Evolutionary conservation across 1,140 invertebrate species (phyloP), one percentile per base, ranked within the genome.

Genomic region (Caenorhabditis tropicalis): DNA sequence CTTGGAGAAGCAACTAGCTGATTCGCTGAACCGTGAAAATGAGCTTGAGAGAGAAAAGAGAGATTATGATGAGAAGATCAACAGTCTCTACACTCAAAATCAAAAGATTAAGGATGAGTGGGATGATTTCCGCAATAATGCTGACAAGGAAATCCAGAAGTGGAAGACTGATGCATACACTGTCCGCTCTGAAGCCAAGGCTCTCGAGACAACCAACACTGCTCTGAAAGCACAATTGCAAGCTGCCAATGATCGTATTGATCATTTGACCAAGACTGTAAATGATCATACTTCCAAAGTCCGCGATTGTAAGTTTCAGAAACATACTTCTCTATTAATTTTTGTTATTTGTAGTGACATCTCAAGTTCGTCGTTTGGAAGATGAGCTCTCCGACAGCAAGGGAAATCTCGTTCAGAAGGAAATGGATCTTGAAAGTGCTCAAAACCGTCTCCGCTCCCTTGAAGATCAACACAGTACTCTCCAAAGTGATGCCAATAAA

Each of bases 91-190:
- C 27, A 49, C 46, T 2, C 83, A 87, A 65, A 91, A 91, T 79
- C 89, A 90, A 43, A 91, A 91, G 81, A 70, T 91, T 12, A 83
- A 86, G 24, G 90, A 91, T 65, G 90, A 91, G 81, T 79, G 90
- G 60, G 89, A 91, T 74, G 90, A 91, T 46, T 60, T 85, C 24
- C 84, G 88, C 33, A 91, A 48, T 33, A 88, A 90, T 36, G 51
- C 89, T 19, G 90, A 90, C 33, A 91, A 91, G 87, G 89, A 90
- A 85, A 87, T 90, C 19, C 90, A 91, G 87, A 91, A 89, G 56
- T 91, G 90, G 90, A 91, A 91, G 80, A 89, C 87, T n/a, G 90
- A 91, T 33, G 85, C 88, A 1, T 91, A 87, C 85, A 79, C 88
- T 15, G 87, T 86, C 24, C 82, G 89, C 10, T 90, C 90, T 2